phyloP scores from a whole-genome alignment of 2,888 invertebrate genomes.

The Drosophila longiperda region DNA sequence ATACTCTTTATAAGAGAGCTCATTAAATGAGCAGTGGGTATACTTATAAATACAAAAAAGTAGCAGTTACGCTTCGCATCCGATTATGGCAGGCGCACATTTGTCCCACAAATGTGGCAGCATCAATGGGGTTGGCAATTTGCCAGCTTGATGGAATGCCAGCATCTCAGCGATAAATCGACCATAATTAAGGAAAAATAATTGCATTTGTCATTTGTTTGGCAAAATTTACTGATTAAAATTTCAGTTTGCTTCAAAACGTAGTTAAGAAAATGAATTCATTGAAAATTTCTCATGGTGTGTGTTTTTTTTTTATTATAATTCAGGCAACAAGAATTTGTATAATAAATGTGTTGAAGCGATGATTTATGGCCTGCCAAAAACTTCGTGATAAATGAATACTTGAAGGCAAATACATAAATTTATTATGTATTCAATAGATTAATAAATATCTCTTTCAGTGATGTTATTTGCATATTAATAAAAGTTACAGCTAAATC shows the following conservation, averaged over 20 bases:
- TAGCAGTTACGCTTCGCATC: conserved; percentile 13
- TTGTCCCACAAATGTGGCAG: conserved; percentile 62
- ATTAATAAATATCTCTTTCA: conserved; percentile 29
- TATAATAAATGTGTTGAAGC: conserved; percentile 29
- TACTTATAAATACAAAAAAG: not conserved
- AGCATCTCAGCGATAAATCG: conserved; percentile 12
- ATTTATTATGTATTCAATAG: conserved; percentile 43
- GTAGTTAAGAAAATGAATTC: conserved; percentile 5
- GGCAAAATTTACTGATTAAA: conserved; percentile 13
- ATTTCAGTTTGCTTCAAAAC: not conserved
- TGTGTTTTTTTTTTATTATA: conserved; percentile 4
- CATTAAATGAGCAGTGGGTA: conserved; percentile 12
- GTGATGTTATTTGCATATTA: conserved; percentile 14
- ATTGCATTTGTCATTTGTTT: conserved; percentile 35
- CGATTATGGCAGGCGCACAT: conserved; percentile 55
- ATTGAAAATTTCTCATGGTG: conserved; percentile 11
- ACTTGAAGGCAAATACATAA: conserved; percentile 18
- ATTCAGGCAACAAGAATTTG: conserved; percentile 19
- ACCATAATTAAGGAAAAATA: conserved; percentile 44
- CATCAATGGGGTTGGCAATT: conserved; percentile 47
- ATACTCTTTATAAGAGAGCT: not conserved
- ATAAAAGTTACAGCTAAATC: not conserved
- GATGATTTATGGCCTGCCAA: conserved; percentile 41
- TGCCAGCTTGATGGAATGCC: conserved; percentile 33
- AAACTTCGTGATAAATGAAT: conserved; percentile 38